Evolutionary conservation across 2,888 invertebrate species (phyloP).

Genomic region (Clistopyga incitator): DNA sequence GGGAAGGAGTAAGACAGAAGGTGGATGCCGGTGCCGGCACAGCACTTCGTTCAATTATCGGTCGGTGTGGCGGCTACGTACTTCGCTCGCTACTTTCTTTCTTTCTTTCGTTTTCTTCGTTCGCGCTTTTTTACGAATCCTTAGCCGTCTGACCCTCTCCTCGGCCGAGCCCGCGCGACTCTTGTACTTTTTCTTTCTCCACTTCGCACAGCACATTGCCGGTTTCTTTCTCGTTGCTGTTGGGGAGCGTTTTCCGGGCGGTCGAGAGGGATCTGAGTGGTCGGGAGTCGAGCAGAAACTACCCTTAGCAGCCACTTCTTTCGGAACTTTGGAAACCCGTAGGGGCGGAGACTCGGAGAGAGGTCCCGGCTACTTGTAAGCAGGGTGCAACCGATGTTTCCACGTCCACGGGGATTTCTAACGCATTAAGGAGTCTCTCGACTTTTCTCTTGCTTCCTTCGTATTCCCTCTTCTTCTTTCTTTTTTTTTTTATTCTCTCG

Average conservation of each 20-base stretch:
- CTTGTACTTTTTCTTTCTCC: slow-evolving; percentile 53
- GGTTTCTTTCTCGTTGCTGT: slow-evolving; percentile 30
- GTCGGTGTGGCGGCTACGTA: slow-evolving; percentile 65
- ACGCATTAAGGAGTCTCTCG: slow-evolving; percentile 72
- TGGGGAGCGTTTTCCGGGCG: slow-evolving; percentile 9
- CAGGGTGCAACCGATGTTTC: slow-evolving; percentile 67
- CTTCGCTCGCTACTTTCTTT: slow-evolving; percentile 63
- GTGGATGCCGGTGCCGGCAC: slow-evolving; percentile 69
- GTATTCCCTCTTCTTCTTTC: too few species aligned
- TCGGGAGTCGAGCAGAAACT: slow-evolving; percentile 37
- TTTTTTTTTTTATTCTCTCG: background rate
- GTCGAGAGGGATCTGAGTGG: slow-evolving; percentile 52
- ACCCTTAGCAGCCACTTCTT: slow-evolving; percentile 52
- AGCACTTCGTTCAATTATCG: slow-evolving; percentile 78
- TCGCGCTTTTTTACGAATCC: slow-evolving; percentile 13
- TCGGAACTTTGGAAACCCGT: slow-evolving; percentile 43
- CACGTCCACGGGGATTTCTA: slow-evolving; percentile 76
- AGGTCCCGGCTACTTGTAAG: slow-evolving; percentile 47
- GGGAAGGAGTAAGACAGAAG: slow-evolving; percentile 61
- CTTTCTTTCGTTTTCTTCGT: slow-evolving; percentile 45
- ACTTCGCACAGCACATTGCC: slow-evolving; percentile 50
- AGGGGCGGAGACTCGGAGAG: slow-evolving; percentile 28
- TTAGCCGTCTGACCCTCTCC: slow-evolving; percentile 27
- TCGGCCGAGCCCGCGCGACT: slow-evolving; percentile 5
- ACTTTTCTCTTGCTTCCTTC: slow-evolving; percentile 30